Base-by-base conservation (phyloP, 1,140 invertebrate genomes). In the Heliconius himera region DNA sequence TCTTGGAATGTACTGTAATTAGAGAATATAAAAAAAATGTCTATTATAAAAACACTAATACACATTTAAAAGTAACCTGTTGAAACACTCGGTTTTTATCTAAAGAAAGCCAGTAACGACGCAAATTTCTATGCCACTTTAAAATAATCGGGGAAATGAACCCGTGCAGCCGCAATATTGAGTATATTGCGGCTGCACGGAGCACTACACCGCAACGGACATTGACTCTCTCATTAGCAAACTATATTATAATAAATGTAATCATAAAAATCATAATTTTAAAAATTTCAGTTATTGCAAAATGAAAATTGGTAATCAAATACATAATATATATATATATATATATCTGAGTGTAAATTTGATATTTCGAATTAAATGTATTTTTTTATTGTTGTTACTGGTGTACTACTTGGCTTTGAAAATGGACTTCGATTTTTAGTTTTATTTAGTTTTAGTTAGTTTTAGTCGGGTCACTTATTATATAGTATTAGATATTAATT, bases 151-250 rank as follows among this genome's bases (percentile, higher is more conserved):
- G 8, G 54, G n/a, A 56, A 60, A 11, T 11, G 54, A 60, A n/a
- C n/a, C n/a, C n/a, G n/a, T n/a, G n/a, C n/a, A n/a, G n/a, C n/a
- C n/a, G n/a, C n/a, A n/a, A n/a, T n/a, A n/a, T n/a, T n/a, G n/a
- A n/a, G n/a, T n/a, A n/a, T 18, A 4, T 54, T 54, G 51, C 16
- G 51, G 16, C 16, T n/a, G 20, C 51, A n/a, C 5, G 1, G 51
- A 18, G 16, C 51, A 54, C 16, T 54, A 54, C 51, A n/a, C 51
- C 51, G 66, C 87, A 8, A 82, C 60, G n/a, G 87, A 90, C n/a
- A 82, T 89, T 38, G 85, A 86, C 60, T 84, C 84, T 41, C 54
- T 85, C 22, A 88, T 90, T 73, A 81, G 82, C 79, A 90, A 90
- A 83, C 89, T 87, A 18, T 90, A 88, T 74, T 90, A 86, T 82